These are phyloP conservation scores for Leptodactylus fallax DNA, from an alignment of 2,797 vertebrate species.

Conservation along the genomic window DNA sequence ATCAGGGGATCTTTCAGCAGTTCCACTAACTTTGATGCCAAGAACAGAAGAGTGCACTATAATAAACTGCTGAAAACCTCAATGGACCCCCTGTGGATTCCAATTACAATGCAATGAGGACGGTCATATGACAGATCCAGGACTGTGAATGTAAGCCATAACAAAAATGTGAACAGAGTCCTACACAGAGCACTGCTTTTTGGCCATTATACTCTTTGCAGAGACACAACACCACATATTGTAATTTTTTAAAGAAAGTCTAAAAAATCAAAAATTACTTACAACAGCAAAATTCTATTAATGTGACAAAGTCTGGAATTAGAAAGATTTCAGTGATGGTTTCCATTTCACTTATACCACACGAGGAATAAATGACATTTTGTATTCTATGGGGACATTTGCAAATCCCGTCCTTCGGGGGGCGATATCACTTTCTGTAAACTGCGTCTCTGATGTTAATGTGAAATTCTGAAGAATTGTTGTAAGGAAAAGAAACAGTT, in stretches of 20 bases:
- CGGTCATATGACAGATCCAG: too few relatives aligned
- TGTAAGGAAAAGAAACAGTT: conserved; percentile 56
- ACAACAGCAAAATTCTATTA: not conserved
- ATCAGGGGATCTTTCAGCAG: too few relatives aligned
- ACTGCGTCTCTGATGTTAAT: conserved; percentile 24
- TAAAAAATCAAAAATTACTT: conserved; percentile 15
- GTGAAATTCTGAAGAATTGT: conserved; percentile 55
- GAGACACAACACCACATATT: not conserved
- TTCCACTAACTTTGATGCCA: too few relatives aligned
- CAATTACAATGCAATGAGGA: too few relatives aligned
- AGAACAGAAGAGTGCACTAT: too few relatives aligned
- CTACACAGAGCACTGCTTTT: too few relatives aligned
- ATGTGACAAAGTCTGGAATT: not conserved
- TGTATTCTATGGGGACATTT: conserved; percentile 43
- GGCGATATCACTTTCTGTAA: conserved; percentile 46
- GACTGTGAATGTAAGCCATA: too few relatives aligned
- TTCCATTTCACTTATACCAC: not conserved
- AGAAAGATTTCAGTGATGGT: not conserved
- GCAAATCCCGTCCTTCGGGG: conserved; percentile 54
- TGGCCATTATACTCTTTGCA: too few relatives aligned
- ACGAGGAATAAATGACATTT: conserved; percentile 47
- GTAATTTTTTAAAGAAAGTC: not conserved
- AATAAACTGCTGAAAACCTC: too few relatives aligned
- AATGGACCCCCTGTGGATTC: too few relatives aligned
- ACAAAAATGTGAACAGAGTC: too few relatives aligned